These are phyloP conservation scores for Drosophila asahinai DNA, from an alignment of 1,140 invertebrate genomes.

Conservation along the genomic window DNA sequence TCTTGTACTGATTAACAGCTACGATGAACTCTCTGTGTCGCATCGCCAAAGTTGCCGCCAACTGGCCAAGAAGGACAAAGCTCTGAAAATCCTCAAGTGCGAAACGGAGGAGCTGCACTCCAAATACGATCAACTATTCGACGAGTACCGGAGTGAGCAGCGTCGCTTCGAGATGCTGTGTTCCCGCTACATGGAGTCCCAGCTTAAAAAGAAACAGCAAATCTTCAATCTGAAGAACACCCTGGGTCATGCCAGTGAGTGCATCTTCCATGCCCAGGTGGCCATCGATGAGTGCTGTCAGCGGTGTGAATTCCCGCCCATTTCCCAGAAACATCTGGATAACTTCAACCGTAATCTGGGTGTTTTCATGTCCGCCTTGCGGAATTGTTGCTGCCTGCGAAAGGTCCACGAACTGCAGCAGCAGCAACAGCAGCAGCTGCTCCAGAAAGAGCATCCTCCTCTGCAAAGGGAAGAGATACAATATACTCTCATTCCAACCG, in stretches of 20 bases:
- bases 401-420: slow-evolving; percentile 48
- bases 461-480: neutral
- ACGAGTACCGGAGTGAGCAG: slow-evolving; percentile 61
- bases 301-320: neutral
- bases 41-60: slow-evolving; percentile 66
- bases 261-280: slow-evolving; percentile 61
- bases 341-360: slow-evolving; percentile 50
- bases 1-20: slow-evolving; percentile 15
- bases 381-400: slow-evolving; percentile 53
- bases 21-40: slow-evolving; percentile 67
- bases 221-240: slow-evolving; percentile 59
- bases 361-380: slow-evolving; percentile 54
- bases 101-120: slow-evolving; percentile 62
- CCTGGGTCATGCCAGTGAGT: slow-evolving; percentile 62
- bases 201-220: slow-evolving; percentile 66
- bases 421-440: slow-evolving; percentile 34
- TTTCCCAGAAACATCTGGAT: slow-evolving; percentile 15
- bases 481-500: neutral
- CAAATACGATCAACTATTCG: slow-evolving; percentile 65
- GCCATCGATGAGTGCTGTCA: slow-evolving; percentile 44
- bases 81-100: slow-evolving; percentile 53
- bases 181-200: slow-evolving; percentile 48
- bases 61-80: slow-evolving; percentile 68
- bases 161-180: slow-evolving; percentile 58
- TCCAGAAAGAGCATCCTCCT: neutral